Percentiles rank a stretch among this genome's conserved stretches.
Conservation (phyloP, 2,797 vertebrate genomes). For the Bradypodion ventrale region DNA sequence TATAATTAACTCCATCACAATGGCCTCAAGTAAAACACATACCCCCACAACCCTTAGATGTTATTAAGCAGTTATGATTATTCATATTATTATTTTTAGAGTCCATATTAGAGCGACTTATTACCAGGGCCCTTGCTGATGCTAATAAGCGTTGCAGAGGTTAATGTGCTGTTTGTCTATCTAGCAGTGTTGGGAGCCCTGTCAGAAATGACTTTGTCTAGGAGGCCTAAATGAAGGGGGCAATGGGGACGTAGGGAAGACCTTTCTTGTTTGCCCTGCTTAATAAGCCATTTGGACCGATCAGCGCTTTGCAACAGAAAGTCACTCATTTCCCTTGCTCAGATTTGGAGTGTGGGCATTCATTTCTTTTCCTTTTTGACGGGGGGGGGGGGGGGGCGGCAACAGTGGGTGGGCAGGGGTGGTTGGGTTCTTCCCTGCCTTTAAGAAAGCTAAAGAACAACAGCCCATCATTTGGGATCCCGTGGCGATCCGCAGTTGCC, state of each 20-base stretch:
- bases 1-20: conserved; percentile 36
- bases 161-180: background rate
- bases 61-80: background rate
- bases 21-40: conserved; percentile 44
- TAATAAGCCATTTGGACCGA: background rate
- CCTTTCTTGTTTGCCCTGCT: conserved; percentile 32
- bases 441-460: too few relatives aligned
- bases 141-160: background rate
- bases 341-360: background rate
- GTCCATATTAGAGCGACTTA: background rate
- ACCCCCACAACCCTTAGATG: background rate
- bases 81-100: background rate
- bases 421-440: too few relatives aligned
- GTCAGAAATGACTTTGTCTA: conserved; percentile 23
- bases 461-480: conserved; percentile 45
- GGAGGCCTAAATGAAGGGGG: background rate
- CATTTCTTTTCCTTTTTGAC: too few relatives aligned
- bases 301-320: conserved; percentile 17
- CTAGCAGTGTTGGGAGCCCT: background rate
- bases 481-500: conserved; percentile 61
- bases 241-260: rapidly evolving
- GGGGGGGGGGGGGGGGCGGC: too few relatives aligned
- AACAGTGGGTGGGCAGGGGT: too few relatives aligned
- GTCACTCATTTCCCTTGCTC: background rate
- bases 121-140: background rate